These are phyloP conservation scores for Scolopax bukidnonensis DNA, from an alignment of 2,797 vertebrate species.

Conservation along the genomic window DNA sequence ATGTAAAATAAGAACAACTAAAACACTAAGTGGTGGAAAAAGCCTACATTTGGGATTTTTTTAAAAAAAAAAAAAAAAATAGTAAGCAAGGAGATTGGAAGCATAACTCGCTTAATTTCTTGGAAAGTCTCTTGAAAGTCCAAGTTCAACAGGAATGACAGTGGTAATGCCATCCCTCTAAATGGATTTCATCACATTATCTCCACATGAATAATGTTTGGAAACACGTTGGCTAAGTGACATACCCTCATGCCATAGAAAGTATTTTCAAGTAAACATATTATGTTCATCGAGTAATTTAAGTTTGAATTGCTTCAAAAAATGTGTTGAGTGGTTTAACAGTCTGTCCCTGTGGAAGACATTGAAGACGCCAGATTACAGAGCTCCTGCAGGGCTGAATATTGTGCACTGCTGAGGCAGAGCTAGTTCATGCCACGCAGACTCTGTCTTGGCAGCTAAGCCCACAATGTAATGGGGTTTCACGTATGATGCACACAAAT, in stretches of 20 bases:
- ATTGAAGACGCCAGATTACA: neutral
- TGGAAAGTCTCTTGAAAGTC: neutral
- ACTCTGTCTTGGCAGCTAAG: neutral
- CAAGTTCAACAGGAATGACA: neutral
- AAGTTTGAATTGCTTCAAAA: neutral
- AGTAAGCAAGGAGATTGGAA: neutral
- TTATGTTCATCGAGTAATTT: neutral
- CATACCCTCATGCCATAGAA: neutral
- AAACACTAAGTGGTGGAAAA: neutral
- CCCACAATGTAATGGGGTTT: neutral
- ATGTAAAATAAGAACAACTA: neutral
- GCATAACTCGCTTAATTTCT: neutral
- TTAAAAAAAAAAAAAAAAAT: neutral
- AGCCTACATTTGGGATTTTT: neutral
- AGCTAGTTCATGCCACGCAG: neutral
- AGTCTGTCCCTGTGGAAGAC: neutral
- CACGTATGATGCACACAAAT: neutral
- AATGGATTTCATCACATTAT: neutral
- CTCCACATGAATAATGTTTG: neutral
- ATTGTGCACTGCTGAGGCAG: neutral
- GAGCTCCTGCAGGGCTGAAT: neutral
- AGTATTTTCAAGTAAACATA: conserved; percentile 3
- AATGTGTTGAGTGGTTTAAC: neutral
- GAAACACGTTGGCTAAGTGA: neutral
- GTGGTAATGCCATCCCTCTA: neutral